Base-by-base conservation (phyloP, 2,888 invertebrate species). In the Tillus elongatus region DNA sequence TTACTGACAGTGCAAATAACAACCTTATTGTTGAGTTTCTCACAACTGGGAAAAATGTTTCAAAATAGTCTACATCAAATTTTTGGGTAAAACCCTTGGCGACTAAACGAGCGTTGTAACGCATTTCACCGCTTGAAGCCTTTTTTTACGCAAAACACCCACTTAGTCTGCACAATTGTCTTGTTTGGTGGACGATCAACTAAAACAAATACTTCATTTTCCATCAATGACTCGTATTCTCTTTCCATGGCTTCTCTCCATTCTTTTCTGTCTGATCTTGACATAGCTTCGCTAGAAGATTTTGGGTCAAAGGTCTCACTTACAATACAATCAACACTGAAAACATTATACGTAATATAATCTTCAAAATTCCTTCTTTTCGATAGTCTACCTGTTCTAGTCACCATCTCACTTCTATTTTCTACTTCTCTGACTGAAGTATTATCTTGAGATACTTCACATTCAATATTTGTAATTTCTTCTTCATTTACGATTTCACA, bases 31-130 rank as follows among this genome's bases (percentile, higher is more conserved):
- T 41, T 10, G 42, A 35, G 30, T 42, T 26, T 29, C 39, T 33
- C 1, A 46, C 37, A 2, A 44, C 46, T 13, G 44, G 41, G 6
- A 40, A 32, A 36, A 48, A 42, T 12, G 33, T 39, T 15, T 49
- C 49, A 27, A 37, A 14, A 33, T 42, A 47, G 16, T 49, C 44
- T 6, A 13, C 31, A 12, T 15, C 32, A 15, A 15, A 15, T 10
- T 32, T 9, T 16, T 32, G 32, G n/a, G 15, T 15, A 15, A 32
- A 32, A 32, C 32, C 31, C 9, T 31, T 12, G 13, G 32, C 32
- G 8, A 32, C 32, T 15, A 15, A n/a, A 3, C 32, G 8, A n/a
- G 32, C 32, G 13, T 15, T 32, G 11, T 32, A 32, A 9, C 13
- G 12, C 4, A 15, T 32, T n/a, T n/a, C n/a, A 13, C 9, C 15